Base-by-base conservation (phyloP, 1,140 invertebrate genomes). In the Sitodiplosis mosellana region DNA sequence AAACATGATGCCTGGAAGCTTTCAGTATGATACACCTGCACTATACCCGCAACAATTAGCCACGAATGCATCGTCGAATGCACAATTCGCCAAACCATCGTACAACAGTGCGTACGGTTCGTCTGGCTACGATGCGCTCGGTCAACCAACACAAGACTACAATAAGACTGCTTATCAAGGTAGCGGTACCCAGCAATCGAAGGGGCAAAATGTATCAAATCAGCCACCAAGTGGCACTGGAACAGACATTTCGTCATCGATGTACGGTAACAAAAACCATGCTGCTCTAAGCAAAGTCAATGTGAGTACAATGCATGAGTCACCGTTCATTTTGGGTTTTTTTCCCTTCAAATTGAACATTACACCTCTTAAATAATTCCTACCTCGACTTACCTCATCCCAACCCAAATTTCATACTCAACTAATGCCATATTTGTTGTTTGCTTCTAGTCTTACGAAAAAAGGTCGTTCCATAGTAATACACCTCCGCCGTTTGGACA, bases 401-500 rank as follows among this genome's bases (percentile, higher is more conserved):
- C n/a, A n/a, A n/a, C n/a, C n/a, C n/a, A n/a, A n/a, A n/a, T n/a
- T n/a, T n/a, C n/a, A n/a, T n/a, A n/a, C n/a, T n/a, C n/a, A n/a
- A 54, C 52, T 46, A 54, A n/a, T n/a, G n/a, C n/a, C n/a, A n/a
- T n/a, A n/a, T n/a, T n/a, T n/a, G n/a, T n/a, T n/a, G 48, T 52
- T 54, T 54, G 55, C 52, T 68, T 72, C 17, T 63, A 87, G 83
- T 83, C 81, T 2, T 87, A 85, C 61, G 83, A 87, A 51, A 87
- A 87, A 67, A 80, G 83, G 62, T 80, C 77, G 56, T 86, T 85
- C 67, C 83, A 85, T 63, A 82, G 81, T 43, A 81, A 78, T 46
- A 87, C 83, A 34, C 83, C 84, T 20, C 83, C 83, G 22, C 83
- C 84, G 33, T 87, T 85, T 61, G 78, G 77, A 49, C 81, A 83